Evolutionary conservation across 1,140 invertebrate species (phyloP).

Genomic region (Aphelinus atriplicis): DNA sequence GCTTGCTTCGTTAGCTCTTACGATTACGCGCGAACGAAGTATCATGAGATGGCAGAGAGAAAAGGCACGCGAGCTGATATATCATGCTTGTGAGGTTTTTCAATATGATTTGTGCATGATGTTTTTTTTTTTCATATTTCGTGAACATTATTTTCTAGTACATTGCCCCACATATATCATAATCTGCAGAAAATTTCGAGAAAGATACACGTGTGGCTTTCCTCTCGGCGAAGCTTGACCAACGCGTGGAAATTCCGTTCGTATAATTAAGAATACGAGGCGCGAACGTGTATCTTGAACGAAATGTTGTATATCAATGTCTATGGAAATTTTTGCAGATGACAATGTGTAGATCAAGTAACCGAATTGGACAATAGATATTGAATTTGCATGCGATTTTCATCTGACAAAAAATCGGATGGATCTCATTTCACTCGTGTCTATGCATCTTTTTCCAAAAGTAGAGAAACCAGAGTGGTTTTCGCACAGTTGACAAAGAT

Average conservation of each 20-base stretch:
- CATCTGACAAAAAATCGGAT: too few relatives aligned
- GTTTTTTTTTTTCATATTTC: slow-evolving; percentile 14
- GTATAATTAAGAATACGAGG: neutral
- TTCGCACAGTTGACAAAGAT: too few relatives aligned
- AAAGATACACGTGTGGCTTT: slow-evolving; percentile 6
- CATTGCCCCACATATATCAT: slow-evolving; percentile 26
- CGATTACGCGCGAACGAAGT: slow-evolving; percentile 15
- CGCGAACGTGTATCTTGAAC: slow-evolving; percentile 12
- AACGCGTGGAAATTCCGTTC: neutral
- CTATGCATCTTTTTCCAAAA: too few relatives aligned
- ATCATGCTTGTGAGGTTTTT: slow-evolving; percentile 62
- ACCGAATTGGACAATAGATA: too few relatives aligned
- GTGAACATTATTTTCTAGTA: slow-evolving; percentile 32
- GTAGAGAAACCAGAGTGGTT: too few relatives aligned
- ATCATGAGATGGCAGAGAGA: slow-evolving; percentile 42
- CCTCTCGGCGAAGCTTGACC: too few relatives aligned
- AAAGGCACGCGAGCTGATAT: slow-evolving; percentile 61
- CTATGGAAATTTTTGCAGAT: slow-evolving; percentile 15
- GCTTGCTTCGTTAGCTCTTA: slow-evolving; percentile 36
- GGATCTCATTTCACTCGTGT: too few relatives aligned
- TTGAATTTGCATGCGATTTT: too few relatives aligned
- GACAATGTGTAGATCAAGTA: too few relatives aligned
- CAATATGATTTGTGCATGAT: slow-evolving; percentile 54
- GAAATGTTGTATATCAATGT: slow-evolving; percentile 10
- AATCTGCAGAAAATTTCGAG: neutral